Evolutionary conservation across 2,888 invertebrate species (phyloP).

Genomic region (Mythimna lalbum): DNA sequence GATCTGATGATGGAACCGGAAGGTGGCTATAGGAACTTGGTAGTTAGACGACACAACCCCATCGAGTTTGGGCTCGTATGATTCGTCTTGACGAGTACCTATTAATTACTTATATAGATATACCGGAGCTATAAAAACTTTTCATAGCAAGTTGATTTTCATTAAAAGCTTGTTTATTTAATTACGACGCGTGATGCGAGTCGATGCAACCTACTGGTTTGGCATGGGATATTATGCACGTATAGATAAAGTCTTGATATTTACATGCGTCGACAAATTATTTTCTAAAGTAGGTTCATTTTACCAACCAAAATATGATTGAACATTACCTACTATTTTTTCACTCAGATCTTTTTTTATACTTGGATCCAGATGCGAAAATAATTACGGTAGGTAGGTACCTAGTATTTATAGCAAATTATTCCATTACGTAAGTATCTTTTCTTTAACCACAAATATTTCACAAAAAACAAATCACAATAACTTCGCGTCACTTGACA

Average conservation of each 20-base stretch:
- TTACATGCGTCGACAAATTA: conserved; percentile 8
- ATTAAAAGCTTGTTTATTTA: no score
- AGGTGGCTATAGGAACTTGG: no score
- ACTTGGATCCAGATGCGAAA: neutral
- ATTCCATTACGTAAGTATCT: neutral
- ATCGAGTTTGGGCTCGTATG: no score
- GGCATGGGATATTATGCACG: neutral
- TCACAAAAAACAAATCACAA: conserved; percentile 9
- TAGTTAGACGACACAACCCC: no score
- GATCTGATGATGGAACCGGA: no score
- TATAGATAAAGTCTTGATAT: conserved; percentile 36
- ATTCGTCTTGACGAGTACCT: no score
- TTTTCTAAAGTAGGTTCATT: neutral
- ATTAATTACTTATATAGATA: no score
- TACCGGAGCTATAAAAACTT: no score
- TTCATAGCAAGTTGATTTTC: no score
- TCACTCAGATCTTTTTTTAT: neutral
- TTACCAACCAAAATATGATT: conserved; percentile 5
- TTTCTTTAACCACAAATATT: conserved; percentile 20
- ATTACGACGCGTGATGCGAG: neutral
- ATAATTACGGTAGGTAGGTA: conserved; percentile 21
- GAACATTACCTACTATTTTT: neutral
- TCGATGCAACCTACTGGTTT: neutral
- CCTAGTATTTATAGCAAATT: conserved; percentile 8
- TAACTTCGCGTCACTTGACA: conserved; percentile 44